A percentile compares a stretch with the other conserved stretches of the same genome.
phyloP scores from a whole-genome alignment of 2,113 vertebrate species.

The Macquaria australasica region DNA sequence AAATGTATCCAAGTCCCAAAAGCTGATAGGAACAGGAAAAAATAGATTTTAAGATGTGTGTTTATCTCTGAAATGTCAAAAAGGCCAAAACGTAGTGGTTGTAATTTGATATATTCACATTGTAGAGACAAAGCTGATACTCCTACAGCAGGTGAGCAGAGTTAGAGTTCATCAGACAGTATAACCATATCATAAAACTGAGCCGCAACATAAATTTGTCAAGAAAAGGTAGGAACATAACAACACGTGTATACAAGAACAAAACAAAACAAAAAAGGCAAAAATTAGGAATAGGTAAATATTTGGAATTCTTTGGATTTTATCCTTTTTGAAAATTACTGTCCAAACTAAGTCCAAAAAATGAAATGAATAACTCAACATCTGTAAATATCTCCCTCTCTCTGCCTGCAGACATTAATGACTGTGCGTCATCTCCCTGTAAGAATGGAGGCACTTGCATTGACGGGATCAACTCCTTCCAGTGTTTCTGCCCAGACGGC shows the following conservation, averaged over 20 bases:
- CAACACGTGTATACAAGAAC: background rate
- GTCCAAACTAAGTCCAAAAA: background rate
- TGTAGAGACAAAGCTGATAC: background rate
- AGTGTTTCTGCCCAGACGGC: constrained; percentile 93
- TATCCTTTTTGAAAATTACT: background rate
- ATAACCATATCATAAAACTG: background rate
- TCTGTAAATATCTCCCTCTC: background rate
- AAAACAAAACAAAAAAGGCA: background rate
- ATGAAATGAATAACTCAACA: background rate
- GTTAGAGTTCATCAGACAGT: background rate
- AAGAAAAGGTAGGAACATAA: background rate
- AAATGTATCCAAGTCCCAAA: background rate
- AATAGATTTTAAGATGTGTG: background rate
- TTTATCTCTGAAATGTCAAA: background rate
- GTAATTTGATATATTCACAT: background rate
- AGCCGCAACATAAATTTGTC: background rate
- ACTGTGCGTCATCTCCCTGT: constrained; percentile 91
- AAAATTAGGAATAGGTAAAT: background rate
- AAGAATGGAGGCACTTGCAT: constrained; percentile 95
- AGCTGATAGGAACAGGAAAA: background rate
- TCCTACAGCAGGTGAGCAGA: background rate
- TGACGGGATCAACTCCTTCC: constrained; percentile 91
- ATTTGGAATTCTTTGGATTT: background rate
- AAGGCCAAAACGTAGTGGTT: too few species aligned
- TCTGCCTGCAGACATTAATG: constrained; percentile 90